Conservation (phyloP, 2,113 vertebrate genomes). For the Canis aureus region DNA sequence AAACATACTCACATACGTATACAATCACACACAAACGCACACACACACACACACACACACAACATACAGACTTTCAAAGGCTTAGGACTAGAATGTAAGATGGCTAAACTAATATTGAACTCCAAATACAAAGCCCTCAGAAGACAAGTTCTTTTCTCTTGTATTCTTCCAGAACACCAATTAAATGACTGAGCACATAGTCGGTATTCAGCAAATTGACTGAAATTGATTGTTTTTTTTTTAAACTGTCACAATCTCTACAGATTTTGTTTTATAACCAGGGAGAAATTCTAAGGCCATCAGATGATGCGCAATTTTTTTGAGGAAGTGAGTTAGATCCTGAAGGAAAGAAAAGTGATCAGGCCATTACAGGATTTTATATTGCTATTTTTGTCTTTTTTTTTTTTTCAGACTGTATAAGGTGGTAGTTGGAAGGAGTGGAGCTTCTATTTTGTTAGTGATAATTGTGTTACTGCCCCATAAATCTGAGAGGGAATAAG, state of each 20-base stretch:
- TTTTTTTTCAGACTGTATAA: neutral
- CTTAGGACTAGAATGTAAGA: constrained; percentile 15
- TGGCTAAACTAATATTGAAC: neutral
- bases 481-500: constrained; percentile 39
- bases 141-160: neutral
- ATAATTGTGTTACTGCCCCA: constrained; percentile 45
- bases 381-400: constrained; percentile 38
- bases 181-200: constrained; percentile 43
- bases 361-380: constrained; percentile 43
- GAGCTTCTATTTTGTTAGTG: constrained; percentile 46
- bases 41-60: neutral
- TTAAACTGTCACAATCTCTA: constrained; percentile 3
- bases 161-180: neutral
- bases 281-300: constrained; percentile 65
- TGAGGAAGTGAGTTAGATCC: constrained; percentile 61
- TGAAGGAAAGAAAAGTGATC: constrained; percentile 56
- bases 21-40: neutral
- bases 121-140: neutral
- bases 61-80: neutral
- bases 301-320: constrained; percentile 60
- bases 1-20: neutral
- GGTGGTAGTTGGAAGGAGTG: neutral
- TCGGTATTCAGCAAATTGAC: constrained; percentile 64
- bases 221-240: constrained; percentile 53
- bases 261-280: constrained; percentile 63